Evolutionary conservation across 1,140 invertebrate genomes (phyloP).

Genomic region (Diorhabda sublineata): DNA sequence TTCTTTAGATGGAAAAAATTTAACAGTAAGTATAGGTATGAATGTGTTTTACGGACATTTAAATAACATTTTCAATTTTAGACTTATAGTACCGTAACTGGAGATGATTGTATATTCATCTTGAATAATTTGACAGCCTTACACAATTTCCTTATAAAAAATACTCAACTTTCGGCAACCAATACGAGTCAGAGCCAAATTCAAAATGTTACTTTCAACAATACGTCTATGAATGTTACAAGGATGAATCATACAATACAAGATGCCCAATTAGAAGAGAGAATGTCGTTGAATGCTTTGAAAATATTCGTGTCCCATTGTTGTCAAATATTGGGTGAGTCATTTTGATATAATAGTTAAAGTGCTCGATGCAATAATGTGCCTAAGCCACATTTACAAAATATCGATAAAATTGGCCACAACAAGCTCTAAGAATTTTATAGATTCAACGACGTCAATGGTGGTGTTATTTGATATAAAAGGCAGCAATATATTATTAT

Average conservation of each 20-base stretch:
- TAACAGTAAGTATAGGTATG: conserved; percentile 52
- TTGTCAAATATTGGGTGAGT: conserved; percentile 64
- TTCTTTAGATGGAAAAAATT: conserved; percentile 54
- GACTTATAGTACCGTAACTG: conserved; percentile 50
- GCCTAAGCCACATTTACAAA: no score
- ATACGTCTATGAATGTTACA: conserved; percentile 27
- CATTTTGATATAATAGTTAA: background rate
- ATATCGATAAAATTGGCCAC: no score
- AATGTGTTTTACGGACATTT: conserved; percentile 18
- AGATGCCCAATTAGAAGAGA: conserved; percentile 51
- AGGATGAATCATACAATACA: conserved; percentile 36
- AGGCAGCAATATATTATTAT: no score
- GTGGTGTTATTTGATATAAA: no score
- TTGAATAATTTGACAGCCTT: conserved; percentile 60
- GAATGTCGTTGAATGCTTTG: conserved; percentile 73
- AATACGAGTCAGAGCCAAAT: background rate
- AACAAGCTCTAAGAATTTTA: no score
- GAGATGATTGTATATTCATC: conserved; percentile 57
- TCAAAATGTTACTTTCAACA: conserved; percentile 16
- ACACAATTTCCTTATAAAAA: conserved; percentile 61
- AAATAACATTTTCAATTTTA: conserved; percentile 20
- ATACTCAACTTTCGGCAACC: conserved; percentile 50
- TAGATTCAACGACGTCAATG: no score
- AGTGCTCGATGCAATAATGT: background rate
- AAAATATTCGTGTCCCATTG: conserved; percentile 74